Evolutionary conservation across 2,113 vertebrate genomes (phyloP), one percentile per base, ranked within the genome.

Genomic region (Phycodurus eques): DNA sequence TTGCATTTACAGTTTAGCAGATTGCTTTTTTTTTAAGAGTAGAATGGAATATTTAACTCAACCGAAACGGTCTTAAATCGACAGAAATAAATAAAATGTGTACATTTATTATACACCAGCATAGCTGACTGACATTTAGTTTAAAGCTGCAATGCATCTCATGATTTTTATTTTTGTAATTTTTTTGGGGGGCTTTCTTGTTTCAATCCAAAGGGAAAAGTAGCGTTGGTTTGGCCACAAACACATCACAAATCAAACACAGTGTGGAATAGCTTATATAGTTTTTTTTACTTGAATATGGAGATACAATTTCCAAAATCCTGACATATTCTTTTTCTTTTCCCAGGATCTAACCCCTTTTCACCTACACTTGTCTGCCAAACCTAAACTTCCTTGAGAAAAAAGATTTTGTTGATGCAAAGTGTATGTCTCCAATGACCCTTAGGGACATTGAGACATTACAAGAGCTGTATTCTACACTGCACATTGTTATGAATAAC

Each of bases 21-120:
- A 46, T 11, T 46, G 10, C 8, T n/a, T n/a, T n/a, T 7, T 31
- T 39, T 74, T 60, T 35, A 44, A 39, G 76, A 73, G 64, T 76
- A 62, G 61, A 20, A 49, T 66, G 72, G 77, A 75, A 80, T 42
- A 31, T 47, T 71, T 22, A 70, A 72, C 72, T 72, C 22, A 62
- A 43, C n/a, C 39, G 44, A 35, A 77, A 22, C 42, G 63, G 64
- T 64, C 51, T 46, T 46, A 12, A 12, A 39, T 12, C 20, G 17
- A 20, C 17, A 63, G 39, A 61, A 39, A 35, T 8, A 70, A n/a
- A 3, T 20, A 4, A 8, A 22, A 63, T 46, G 39, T 35, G 44
- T 27, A 22, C 60, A 7, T 31, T 4, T 59, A 15, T 59, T 13
- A 31, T 59, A 0, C 22, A 10, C 27, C 56, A 59, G 11, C n/a